Evolutionary conservation across 2,797 vertebrate species (phyloP), one percentile per base, ranked within the genome.

Genomic region (Parauchenoglanis ngamensis): DNA sequence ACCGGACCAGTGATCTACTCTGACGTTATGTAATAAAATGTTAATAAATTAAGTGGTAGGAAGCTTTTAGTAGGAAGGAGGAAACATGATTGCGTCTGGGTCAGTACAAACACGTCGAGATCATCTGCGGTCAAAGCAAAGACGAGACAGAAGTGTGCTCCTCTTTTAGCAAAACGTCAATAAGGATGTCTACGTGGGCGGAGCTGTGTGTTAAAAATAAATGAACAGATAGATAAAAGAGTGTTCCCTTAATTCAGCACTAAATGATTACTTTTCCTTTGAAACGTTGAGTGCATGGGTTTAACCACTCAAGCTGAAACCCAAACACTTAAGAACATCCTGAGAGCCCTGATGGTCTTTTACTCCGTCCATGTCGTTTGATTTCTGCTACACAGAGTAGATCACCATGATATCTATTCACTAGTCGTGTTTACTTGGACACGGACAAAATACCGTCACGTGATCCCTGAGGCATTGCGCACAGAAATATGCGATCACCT

Each of bases 341-440:
- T 81, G 72, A 79, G 86, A 93, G 89, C 90, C 90, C 87, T 81
- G 79, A 31, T 54, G 21, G 25, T 23, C 25, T n/a, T 76, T 4
- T 59, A 31, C 87, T 85, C 63, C 57, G 56, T 68, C 83, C 92
- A 92, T 87, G 92, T 92, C 91, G 91, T 91, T 94, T 93, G 94
- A 95, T 95, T 95, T 95, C 93, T 93, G 94, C 94, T 91, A 93
- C 92, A 92, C 91, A 95, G 94, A 93, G 92, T 95, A 94, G 92
- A 91, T 91, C 93, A 93, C 91, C 93, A 93, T 92, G 92, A 95
- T 91, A 92, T 52, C 4, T 49, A 89, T 92, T 92, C 91, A 94
- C 92, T 88, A 91, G 86, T 70, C 49, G 90, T 89, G 91, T 92
- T 54, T 10, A 77, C 46, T 31, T 54, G 7, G 46, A 52, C 44